These are phyloP conservation scores for Tadarida brasiliensis DNA, from an alignment of 2,797 vertebrate genomes.

Conservation along the genomic window DNA sequence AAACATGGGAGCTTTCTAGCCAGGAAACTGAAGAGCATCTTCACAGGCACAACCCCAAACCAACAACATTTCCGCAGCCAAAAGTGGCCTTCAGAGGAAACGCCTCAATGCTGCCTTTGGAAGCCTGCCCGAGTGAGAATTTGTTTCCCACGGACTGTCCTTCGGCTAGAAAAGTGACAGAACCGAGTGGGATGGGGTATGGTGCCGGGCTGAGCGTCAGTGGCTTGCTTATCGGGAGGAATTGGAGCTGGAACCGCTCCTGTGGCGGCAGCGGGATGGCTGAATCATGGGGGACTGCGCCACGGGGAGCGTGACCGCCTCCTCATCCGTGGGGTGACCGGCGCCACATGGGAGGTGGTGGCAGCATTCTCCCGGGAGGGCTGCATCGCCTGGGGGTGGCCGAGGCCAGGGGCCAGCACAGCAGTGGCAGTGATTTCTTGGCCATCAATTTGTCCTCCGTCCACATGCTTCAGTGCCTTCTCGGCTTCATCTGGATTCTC, in stretches of 20 bases:
- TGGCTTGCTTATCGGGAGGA: constrained; percentile 93
- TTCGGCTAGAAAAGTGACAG: constrained; percentile 79
- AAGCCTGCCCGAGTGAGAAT: neutral
- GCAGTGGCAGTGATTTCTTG: neutral
- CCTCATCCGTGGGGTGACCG: constrained; percentile 93
- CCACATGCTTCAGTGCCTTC: constrained; percentile 96
- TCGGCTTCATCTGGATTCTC: constrained; percentile 94
- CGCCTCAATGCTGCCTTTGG: neutral
- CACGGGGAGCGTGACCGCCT: constrained; percentile 95
- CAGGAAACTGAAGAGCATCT: neutral
- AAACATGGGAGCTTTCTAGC: neutral
- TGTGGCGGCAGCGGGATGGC: constrained; percentile 94
- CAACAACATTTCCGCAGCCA: neutral
- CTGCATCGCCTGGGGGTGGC: constrained; percentile 88
- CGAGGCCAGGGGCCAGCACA: neutral
- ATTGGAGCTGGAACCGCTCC: constrained; percentile 97
- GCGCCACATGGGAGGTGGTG: constrained; percentile 94
- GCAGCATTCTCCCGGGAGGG: constrained; percentile 94
- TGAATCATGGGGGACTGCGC: constrained; percentile 94
- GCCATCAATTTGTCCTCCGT: constrained; percentile 88
- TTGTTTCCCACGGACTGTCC: neutral
- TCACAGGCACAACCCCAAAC: neutral
- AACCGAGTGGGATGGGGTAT: constrained; percentile 74
- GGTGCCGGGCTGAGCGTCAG: constrained; percentile 80
- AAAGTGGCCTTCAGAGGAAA: neutral